phyloP scores from a whole-genome alignment of 2,888 invertebrate species.

The Heterodera filipjevi region DNA sequence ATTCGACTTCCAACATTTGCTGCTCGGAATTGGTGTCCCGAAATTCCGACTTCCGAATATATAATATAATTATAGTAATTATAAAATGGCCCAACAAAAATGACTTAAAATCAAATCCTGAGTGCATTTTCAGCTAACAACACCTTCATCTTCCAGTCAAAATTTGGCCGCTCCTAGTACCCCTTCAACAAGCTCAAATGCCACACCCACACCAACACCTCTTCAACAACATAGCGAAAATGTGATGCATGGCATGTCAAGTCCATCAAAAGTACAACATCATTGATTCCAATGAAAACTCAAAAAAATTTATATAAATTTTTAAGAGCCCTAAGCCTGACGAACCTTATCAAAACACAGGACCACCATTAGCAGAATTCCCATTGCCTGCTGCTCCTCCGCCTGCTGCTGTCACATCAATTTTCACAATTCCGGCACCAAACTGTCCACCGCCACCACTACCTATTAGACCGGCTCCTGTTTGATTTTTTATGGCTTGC shows the following conservation, averaged over 20 bases:
- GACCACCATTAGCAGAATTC: constrained; percentile 23
- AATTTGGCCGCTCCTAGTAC: constrained; percentile 37
- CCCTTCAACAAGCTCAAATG: constrained; percentile 23
- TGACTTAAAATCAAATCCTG: neutral
- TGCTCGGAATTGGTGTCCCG: too few relatives aligned
- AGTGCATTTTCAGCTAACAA: constrained; percentile 40
- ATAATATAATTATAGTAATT: too few relatives aligned
- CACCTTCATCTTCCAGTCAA: constrained; percentile 50
- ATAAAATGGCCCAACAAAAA: too few relatives aligned
- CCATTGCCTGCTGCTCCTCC: constrained; percentile 36
- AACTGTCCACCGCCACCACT: constrained; percentile 28
- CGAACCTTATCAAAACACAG: neutral
- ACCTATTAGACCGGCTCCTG: constrained; percentile 3
- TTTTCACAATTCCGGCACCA: constrained; percentile 34
- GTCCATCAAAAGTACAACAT: neutral
- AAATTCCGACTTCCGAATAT: too few relatives aligned
- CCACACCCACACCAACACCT: neutral
- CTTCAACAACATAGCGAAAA: neutral
- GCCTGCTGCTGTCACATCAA: constrained; percentile 35
- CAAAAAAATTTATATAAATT: neutral
- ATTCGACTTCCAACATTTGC: too few relatives aligned
- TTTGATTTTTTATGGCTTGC: constrained; percentile 21
- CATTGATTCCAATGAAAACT: too few relatives aligned
- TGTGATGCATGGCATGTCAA: neutral
- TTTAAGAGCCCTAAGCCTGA: neutral